Evolutionary conservation across 2,888 invertebrate genomes (phyloP).

Genomic region (Stictocephala bisonia): DNA sequence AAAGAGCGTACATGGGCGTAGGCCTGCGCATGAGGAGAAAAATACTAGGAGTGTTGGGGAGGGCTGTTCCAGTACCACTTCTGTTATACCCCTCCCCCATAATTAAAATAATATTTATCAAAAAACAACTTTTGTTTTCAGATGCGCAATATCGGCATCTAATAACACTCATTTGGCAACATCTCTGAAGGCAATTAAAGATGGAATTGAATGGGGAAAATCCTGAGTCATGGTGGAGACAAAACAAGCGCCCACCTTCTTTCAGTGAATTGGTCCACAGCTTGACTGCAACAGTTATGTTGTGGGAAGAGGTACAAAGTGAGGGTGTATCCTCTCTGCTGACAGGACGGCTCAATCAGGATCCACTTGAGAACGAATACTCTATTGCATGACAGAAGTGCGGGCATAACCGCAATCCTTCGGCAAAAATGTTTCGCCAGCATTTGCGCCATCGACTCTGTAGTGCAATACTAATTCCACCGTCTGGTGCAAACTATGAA

Average conservation of each 20-base stretch:
- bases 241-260: slow-evolving; percentile 11
- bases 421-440: not conserved
- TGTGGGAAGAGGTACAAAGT: not conserved
- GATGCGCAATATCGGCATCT: slow-evolving; percentile 9
- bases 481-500: no score
- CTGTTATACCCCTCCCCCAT: no score
- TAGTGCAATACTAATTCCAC: not conserved
- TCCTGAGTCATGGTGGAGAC: not conserved
- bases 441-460: not conserved
- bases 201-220: not conserved
- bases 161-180: not conserved
- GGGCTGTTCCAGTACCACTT: no score
- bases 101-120: no score
- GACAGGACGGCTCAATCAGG: slow-evolving; percentile 3
- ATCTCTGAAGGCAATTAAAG: not conserved
- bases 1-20: no score
- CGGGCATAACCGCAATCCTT: slow-evolving; percentile 1
- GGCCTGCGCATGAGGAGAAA: no score
- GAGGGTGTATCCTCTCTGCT: not conserved
- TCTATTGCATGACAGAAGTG: not conserved
- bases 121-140: no score
- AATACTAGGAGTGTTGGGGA: no score
- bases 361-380: slow-evolving; percentile 20
- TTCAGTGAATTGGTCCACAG: slow-evolving; percentile 3
- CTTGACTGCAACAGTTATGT: not conserved